phyloP scores from a whole-genome alignment of 1,140 invertebrate genomes.

The Grapholita molesta region DNA sequence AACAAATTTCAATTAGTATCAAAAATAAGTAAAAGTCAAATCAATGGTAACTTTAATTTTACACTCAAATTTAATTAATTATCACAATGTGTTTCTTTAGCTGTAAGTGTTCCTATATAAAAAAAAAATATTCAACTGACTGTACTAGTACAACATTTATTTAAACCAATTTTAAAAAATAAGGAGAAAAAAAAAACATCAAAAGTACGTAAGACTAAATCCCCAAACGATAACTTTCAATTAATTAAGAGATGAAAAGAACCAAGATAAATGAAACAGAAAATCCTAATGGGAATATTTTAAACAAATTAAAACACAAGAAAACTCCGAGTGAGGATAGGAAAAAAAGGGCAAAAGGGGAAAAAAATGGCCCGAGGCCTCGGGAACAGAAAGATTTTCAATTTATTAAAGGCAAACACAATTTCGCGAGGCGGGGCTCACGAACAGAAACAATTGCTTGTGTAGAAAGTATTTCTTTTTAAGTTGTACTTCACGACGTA shows the following conservation, averaged over 20 bases:
- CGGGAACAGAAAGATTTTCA: conserved; percentile 49
- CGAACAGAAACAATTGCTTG: conserved; percentile 18
- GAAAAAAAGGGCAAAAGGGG: conserved; percentile 24
- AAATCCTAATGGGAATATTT: conserved; percentile 31
- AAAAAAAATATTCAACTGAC: no score
- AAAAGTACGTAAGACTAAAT: background rate
- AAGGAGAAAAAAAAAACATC: background rate
- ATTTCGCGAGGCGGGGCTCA: conserved; percentile 41
- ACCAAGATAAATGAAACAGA: conserved; percentile 16
- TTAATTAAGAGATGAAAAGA: background rate
- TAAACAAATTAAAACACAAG: conserved; percentile 41
- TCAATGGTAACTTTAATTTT: no score
- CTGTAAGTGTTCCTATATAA: no score
- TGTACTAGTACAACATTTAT: no score
- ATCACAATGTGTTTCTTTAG: no score
- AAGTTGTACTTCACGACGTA: background rate
- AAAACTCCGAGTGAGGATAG: conserved; percentile 25
- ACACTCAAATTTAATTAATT: no score
- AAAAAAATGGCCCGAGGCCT: conserved; percentile 21
- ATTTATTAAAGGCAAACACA: conserved; percentile 63
- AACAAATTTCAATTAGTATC: no score
- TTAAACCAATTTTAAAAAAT: background rate
- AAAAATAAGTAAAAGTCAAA: no score
- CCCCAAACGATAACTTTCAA: background rate
- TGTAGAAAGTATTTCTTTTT: conserved; percentile 3